Conservation (phyloP, 1,140 invertebrate genomes). For the Pogonus chalceus region DNA sequence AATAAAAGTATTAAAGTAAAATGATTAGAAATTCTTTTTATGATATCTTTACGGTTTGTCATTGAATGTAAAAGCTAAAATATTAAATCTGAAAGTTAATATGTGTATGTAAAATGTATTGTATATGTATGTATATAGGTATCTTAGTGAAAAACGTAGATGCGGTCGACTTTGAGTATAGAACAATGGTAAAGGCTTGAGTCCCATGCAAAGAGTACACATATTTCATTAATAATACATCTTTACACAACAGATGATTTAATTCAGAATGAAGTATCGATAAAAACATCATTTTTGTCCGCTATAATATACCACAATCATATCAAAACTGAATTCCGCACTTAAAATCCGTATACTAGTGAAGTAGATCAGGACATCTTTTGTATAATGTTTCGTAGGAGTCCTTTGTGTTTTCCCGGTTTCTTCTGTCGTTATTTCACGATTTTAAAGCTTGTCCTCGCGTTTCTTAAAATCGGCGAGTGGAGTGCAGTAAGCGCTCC, state of each 20-base stretch:
- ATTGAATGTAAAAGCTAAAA: too few relatives aligned
- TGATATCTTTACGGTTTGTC: too few relatives aligned
- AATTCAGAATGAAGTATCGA: constrained; percentile 1
- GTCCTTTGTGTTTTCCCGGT: neutral
- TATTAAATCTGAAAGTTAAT: too few relatives aligned
- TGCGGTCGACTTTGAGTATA: too few relatives aligned
- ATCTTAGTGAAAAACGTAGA: too few relatives aligned
- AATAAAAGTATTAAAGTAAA: too few relatives aligned
- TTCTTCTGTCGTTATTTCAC: constrained; percentile 1
- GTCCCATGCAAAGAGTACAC: neutral
- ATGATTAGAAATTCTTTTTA: too few relatives aligned
- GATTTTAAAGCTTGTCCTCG: neutral
- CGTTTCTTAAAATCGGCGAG: constrained; percentile 7
- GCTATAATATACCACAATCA: neutral
- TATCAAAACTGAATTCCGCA: neutral
- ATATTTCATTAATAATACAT: constrained; percentile 8
- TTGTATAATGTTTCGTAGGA: constrained; percentile 4
- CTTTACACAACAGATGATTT: neutral
- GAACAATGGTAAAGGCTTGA: neutral
- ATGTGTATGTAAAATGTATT: too few relatives aligned
- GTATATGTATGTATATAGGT: too few relatives aligned
- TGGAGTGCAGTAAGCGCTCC: neutral
- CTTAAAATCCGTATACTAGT: constrained; percentile 6
- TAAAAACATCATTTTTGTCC: neutral
- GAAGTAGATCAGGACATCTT: constrained; percentile 1